Base-by-base conservation (phyloP, 2,113 vertebrate genomes). In the Ictalurus punctatus region DNA sequence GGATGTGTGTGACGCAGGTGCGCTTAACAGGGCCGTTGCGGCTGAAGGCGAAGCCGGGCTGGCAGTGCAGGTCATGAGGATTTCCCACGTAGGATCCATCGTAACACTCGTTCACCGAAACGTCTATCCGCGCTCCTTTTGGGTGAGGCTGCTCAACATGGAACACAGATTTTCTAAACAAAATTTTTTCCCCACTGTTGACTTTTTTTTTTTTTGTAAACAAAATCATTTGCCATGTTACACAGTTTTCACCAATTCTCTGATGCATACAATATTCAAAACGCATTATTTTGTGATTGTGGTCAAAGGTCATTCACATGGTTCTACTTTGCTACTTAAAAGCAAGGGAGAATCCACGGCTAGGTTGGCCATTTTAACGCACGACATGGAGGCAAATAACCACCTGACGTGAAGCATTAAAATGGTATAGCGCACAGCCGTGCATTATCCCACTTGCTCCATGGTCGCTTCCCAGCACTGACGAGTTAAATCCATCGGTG, bases 21-120 rank as follows among this genome's bases (percentile, higher is more conserved):
- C 98, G 97, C 85, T 99, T 99, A 81, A 99, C 98, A 0, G 98
- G 98, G 27, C 98, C 98, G 0, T 99, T 99, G 89, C 98, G 97
- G 92, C 98, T 99, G 94, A 99, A 99, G 92, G 98, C 98, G 86
- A 99, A 99, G 52, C 98, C 98, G 0, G 98, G 98, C 52, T 99
- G 98, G 74, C 98, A 98, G 95, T 99, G 98, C 94, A 99, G 99
- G 93, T 99, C 98, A 96, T 99, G 98, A 90, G 98, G 98, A 93
- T 99, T 99, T 85, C 98, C 98, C 27, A 98, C 98, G 19, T 99
- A 99, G n/a, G 98, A 99, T 91, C 98, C 98, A 61, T 99, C 98
- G 0, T 99, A 99, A 94, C 98, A 99, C 94, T 99, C 98, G 0
- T 99, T 99, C 95, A 99, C 98, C 56, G 98, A 99, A 89, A 99